Evolutionary conservation across 2,888 invertebrate species (phyloP).

Genomic region (Agrochola lychnidis): DNA sequence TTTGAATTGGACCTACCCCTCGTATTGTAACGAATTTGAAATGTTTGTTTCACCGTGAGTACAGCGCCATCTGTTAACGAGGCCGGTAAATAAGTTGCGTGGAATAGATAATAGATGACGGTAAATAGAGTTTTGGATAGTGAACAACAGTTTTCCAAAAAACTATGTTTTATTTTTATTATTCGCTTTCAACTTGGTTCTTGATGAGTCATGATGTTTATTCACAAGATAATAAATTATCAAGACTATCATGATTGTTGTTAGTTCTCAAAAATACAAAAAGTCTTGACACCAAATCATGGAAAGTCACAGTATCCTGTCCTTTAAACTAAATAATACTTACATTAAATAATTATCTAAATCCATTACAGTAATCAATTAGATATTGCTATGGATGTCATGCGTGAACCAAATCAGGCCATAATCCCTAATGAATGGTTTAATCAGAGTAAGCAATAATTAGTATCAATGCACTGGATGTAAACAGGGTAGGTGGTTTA

Average conservation of each 20-base stretch:
- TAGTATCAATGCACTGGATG: conserved; percentile 13
- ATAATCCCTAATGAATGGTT: conserved; percentile 47
- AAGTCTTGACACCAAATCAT: not conserved
- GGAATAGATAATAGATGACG: conserved; percentile 36
- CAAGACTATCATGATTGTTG: too few relatives aligned
- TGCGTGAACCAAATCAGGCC: conserved; percentile 17
- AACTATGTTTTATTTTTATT: too few relatives aligned
- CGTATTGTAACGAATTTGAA: conserved; percentile 64
- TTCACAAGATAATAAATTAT: too few relatives aligned
- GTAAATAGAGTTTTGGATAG: conserved; percentile 9
- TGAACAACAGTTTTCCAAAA: too few relatives aligned
- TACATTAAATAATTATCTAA: conserved; percentile 1
- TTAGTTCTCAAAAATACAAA: too few relatives aligned
- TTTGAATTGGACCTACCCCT: conserved; percentile 64
- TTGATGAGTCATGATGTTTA: too few relatives aligned
- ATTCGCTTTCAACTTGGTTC: too few relatives aligned
- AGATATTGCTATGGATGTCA: conserved; percentile 6
- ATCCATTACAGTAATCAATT: conserved; percentile 37
- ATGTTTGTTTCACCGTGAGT: conserved; percentile 47
- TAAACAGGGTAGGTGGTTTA: not conserved
- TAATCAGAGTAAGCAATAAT: conserved; percentile 38
- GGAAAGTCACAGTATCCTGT: not conserved
- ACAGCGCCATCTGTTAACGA: conserved; percentile 54
- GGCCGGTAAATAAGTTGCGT: conserved; percentile 39
- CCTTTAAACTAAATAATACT: conserved; percentile 1